Evolutionary conservation across 2,113 vertebrate species (phyloP), one percentile per base, ranked within the genome.

Genomic region (Tinamus guttatus): DNA sequence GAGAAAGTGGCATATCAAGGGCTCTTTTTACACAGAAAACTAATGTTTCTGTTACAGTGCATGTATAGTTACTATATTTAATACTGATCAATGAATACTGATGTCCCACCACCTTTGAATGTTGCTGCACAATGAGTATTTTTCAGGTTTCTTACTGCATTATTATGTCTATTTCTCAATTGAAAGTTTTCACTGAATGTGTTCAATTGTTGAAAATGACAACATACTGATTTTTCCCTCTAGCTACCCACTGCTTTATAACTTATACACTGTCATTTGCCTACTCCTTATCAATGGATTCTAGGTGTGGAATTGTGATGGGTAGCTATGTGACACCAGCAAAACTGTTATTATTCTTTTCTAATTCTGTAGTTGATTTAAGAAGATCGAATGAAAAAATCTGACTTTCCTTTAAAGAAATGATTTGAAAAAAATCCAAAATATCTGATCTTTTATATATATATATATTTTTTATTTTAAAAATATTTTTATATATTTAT

Each of bases 111-210:
- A 47, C 7, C 22, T 92, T 93, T 84, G 28, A 90, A 77, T 60
- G 15, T 41, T 89, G 21, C 24, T 75, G 24, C 19, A 54, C n/a
- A 82, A 70, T 38, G 0, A 80, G 67, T 85, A 93, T 76, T 87
- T 78, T 75, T 32, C 25, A 51, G 2, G 12, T 78, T 88, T 45
- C 76, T 90, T 58, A 43, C 20, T 76, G 74, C 11, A 18, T 13
- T 13, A 27, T 65, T 75, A 34, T 65, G 16, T 43, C 43, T 85
- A 13, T 22, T 75, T 91, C 51, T 75, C 41, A 86, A 81, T 17
- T 86, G 20, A 83, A 94, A 94, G 47, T 43, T 93, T 88, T 30
- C 43, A 64, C 22, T 94, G 63, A 52, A 92, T 88, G 88, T 71
- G 13, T 21, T 43, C 56, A 60, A 1, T 88, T 85, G 28, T 58